Conservation (phyloP, 1,140 invertebrate species). For the Drosophila nigromelanica region DNA sequence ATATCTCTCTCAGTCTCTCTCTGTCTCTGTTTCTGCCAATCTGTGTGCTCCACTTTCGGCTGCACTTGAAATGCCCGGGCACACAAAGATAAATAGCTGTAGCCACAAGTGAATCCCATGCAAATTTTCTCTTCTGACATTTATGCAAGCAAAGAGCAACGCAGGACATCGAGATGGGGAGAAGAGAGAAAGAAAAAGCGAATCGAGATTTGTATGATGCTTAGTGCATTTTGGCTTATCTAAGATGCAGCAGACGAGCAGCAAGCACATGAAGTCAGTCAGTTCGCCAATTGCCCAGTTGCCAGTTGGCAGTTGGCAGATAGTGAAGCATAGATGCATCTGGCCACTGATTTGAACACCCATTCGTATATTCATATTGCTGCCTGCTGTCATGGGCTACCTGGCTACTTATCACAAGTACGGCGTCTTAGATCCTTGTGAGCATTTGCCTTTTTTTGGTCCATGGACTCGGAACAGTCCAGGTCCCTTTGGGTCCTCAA, state of each 20-base stretch:
- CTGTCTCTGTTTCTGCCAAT: conserved; percentile 11
- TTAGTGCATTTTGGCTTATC: conserved; percentile 48
- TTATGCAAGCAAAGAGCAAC: conserved; percentile 46
- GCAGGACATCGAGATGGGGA: not conserved
- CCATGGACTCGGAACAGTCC: not conserved
- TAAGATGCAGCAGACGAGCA: conserved; percentile 21
- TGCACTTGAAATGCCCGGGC: conserved; percentile 45
- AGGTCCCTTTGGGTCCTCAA: conserved; percentile 36
- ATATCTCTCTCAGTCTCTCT: not conserved
- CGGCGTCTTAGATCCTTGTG: conserved; percentile 44
- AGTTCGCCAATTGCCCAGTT: conserved; percentile 1
- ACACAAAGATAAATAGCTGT: conserved; percentile 65
- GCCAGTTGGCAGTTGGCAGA: not conserved
- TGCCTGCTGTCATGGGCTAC: conserved; percentile 22
- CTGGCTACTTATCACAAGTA: conserved; percentile 65
- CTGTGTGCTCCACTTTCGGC: conserved; percentile 46
- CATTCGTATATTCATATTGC: conserved; percentile 37
- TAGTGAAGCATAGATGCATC: conserved; percentile 27
- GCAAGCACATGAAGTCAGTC: conserved; percentile 2
- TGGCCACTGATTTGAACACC: conserved; percentile 60
- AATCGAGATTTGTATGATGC: conserved; percentile 26
- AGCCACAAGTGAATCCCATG: conserved; percentile 56
- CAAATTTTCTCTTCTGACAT: conserved; percentile 62
- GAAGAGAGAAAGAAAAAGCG: conserved; percentile 12
- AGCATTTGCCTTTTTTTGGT: conserved; percentile 56